A percentile compares a stretch with the other conserved stretches of the same genome.
Evolutionary conservation across 35 echinoderm and acorn worm species (phyloP).

Genomic region (Ophioderma brevispina): DNA sequence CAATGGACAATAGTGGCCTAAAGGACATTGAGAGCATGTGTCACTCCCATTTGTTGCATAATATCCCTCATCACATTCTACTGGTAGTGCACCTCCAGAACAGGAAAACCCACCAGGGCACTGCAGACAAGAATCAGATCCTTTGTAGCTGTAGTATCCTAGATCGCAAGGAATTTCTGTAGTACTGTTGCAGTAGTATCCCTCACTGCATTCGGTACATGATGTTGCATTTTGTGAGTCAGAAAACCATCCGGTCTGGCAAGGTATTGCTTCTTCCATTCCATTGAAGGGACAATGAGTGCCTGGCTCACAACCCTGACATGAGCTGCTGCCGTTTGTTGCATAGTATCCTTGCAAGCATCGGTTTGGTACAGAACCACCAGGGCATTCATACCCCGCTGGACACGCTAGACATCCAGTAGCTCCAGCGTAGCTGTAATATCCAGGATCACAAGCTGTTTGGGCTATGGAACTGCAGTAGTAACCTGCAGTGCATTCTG

Average conservation of each 20-base stretch:
- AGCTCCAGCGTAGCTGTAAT: slow-evolving; percentile 70
- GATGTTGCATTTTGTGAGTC: background rate
- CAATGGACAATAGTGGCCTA: slow-evolving; percentile 84
- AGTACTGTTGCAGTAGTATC: slow-evolving; percentile 73
- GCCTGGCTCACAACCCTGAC: slow-evolving; percentile 71
- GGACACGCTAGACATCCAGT: slow-evolving; percentile 63
- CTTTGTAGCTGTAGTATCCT: slow-evolving; percentile 72
- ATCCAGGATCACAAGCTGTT: slow-evolving; percentile 53
- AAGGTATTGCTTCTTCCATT: slow-evolving; percentile 49
- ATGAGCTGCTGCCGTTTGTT: slow-evolving; percentile 74
- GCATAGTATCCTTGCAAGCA: slow-evolving; percentile 72
- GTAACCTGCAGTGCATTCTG: slow-evolving; percentile 58
- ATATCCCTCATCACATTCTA: slow-evolving; percentile 54
- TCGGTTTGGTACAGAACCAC: slow-evolving; percentile 19
- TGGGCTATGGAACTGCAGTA: slow-evolving; percentile 66
- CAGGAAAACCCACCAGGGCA: slow-evolving; percentile 93
- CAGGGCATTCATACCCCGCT: slow-evolving; percentile 71
- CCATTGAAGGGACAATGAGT: slow-evolving; percentile 75
- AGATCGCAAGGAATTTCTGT: slow-evolving; percentile 53
- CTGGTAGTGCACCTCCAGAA: slow-evolving; percentile 36
- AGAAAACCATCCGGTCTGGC: slow-evolving; percentile 53
- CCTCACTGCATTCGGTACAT: slow-evolving; percentile 60
- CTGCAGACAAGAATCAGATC: slow-evolving; percentile 49
- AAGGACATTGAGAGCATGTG: slow-evolving; percentile 63
- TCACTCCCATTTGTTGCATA: slow-evolving; percentile 79